Conservation (phyloP, 30 jellyfish, hydroid and myxozoan species). For the Cassiopea xamachana region DNA sequence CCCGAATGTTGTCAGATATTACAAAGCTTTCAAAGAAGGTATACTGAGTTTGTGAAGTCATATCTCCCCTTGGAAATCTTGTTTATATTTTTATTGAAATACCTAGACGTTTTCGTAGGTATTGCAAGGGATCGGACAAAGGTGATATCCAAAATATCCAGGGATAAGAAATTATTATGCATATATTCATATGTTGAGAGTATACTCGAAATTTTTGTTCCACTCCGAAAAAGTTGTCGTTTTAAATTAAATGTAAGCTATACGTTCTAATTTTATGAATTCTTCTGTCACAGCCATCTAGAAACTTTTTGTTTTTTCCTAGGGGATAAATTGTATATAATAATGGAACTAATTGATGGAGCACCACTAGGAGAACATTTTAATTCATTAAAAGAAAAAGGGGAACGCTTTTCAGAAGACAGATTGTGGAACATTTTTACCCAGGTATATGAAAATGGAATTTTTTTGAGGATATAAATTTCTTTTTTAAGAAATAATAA, state of each 20-base stretch:
- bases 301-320: background rate
- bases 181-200: too few species aligned
- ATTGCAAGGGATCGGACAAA: too few species aligned
- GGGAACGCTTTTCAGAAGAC: conserved; percentile 87
- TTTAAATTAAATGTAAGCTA: background rate
- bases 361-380: conserved; percentile 99
- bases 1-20: conserved; percentile 91
- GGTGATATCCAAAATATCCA: too few species aligned
- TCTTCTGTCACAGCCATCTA: background rate
- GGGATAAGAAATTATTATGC: too few species aligned
- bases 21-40: conserved; percentile 97
- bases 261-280: background rate
- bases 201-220: too few species aligned
- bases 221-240: too few species aligned
- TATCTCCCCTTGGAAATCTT: background rate
- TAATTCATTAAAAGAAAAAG: conserved; percentile 92
- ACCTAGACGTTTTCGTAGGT: too few species aligned
- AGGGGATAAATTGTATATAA: conserved; percentile 94
- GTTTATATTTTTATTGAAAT: too few species aligned
- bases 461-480: background rate
- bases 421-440: conserved; percentile 93
- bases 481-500: background rate
- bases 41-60: background rate
- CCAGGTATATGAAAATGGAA: conserved; percentile 55
- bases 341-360: conserved; percentile 98